Percentiles rank a stretch among this genome's conserved stretches.
Conservation (phyloP, 2,113 vertebrate genomes). For the Corvus moneduloides region DNA sequence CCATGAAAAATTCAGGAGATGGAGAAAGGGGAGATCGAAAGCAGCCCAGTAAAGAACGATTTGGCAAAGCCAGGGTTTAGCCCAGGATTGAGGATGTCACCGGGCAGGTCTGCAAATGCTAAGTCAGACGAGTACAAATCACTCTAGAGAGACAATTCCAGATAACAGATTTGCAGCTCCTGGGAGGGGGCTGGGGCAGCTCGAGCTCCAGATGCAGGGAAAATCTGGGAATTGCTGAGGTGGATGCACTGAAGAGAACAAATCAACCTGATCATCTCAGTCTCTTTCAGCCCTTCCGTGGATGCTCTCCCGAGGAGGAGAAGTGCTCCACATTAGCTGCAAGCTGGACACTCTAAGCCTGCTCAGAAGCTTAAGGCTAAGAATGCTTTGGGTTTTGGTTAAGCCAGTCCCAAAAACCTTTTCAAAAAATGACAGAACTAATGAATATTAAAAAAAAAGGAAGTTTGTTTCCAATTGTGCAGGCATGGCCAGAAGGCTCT, state of each 20-base stretch:
- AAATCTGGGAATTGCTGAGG: neutral
- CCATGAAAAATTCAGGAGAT: neutral
- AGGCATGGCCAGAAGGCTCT: neutral
- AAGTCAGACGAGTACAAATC: neutral
- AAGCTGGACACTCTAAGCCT: neutral
- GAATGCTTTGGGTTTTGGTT: neutral
- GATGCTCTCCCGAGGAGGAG: neutral
- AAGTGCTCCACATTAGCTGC: fast-evolving
- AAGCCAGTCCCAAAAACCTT: neutral
- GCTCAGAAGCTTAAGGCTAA: neutral
- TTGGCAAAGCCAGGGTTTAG: neutral
- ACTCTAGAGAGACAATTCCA: neutral
- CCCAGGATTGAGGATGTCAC: neutral
- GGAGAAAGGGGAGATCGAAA: neutral
- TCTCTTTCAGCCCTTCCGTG: neutral
- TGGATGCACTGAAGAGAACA: neutral
- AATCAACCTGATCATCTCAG: neutral
- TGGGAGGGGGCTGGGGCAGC: neutral
- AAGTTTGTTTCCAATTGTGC: neutral
- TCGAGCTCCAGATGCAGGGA: neutral
- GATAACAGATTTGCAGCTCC: neutral
- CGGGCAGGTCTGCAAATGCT: neutral
- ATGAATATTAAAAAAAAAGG: neutral
- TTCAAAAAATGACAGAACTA: neutral
- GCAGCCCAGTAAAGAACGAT: neutral